A percentile compares a stretch with the other conserved stretches of the same genome.
Evolutionary conservation across 2,888 invertebrate species (phyloP).

Genomic region (Monopis laevigella): DNA sequence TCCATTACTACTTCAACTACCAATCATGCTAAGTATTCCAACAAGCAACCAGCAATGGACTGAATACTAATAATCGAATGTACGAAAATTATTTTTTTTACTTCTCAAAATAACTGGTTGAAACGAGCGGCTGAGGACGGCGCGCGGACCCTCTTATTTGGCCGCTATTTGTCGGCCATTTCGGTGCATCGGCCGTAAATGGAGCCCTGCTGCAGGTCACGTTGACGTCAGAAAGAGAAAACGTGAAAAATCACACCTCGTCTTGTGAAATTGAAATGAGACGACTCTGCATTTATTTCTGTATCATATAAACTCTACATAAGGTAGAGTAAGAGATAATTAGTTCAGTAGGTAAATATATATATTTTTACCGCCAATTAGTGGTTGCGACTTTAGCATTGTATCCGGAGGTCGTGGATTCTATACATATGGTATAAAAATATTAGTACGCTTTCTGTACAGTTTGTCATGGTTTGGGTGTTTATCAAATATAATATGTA

Average conservation of each 20-base stretch:
- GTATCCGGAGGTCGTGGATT: too few species aligned
- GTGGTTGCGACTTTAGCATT: too few species aligned
- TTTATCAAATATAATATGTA: too few species aligned
- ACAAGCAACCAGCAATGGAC: conserved; percentile 21
- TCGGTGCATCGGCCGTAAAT: conserved; percentile 65
- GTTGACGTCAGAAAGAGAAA: conserved; percentile 57
- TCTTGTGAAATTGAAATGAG: conserved; percentile 57
- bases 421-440: too few species aligned
- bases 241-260: conserved; percentile 64
- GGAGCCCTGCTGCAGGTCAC: conserved; percentile 59
- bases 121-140: conserved; percentile 47
- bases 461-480: too few species aligned
- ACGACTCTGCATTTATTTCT: too few species aligned
- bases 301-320: too few species aligned
- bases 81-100: conserved; percentile 25
- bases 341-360: too few species aligned
- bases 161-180: conserved; percentile 67
- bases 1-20: conserved; percentile 24
- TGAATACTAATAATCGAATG: background rate
- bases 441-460: too few species aligned
- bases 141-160: conserved; percentile 65
- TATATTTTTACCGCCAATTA: too few species aligned
- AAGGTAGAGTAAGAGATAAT: too few species aligned
- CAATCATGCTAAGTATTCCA: background rate
- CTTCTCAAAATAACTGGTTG: conserved; percentile 41